phyloP scores from a whole-genome alignment of 2,113 vertebrate genomes.

The Tauraco erythrolophus region DNA sequence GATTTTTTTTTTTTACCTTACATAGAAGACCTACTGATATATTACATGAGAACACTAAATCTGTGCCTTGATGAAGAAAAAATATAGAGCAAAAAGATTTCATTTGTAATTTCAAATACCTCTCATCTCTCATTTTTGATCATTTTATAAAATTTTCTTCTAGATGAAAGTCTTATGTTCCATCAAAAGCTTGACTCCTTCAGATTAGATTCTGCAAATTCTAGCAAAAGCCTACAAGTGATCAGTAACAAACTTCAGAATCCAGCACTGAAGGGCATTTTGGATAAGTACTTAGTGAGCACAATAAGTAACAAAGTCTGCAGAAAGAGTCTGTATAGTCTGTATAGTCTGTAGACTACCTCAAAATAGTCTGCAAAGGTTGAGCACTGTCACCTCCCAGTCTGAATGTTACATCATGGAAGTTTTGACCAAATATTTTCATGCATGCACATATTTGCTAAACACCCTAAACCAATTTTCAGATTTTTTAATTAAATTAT shows the following conservation, averaged over 20 bases:
- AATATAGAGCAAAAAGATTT: neutral
- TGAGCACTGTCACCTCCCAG: neutral
- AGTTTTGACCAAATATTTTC: neutral
- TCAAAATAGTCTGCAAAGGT: neutral
- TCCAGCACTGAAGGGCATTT: neutral
- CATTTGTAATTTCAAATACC: neutral
- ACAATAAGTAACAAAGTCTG: neutral
- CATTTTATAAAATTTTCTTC: neutral
- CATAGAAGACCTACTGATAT: neutral
- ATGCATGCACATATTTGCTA: fast-evolving
- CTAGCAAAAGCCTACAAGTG: neutral
- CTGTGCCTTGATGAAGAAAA: neutral
- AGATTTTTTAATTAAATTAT: neutral
- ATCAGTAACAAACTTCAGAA: neutral
- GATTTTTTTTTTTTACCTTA: neutral
- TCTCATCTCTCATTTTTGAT: neutral
- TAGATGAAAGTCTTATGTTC: neutral
- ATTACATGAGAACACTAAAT: neutral
- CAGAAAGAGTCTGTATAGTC: neutral
- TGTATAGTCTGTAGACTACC: neutral
- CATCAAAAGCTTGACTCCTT: neutral
- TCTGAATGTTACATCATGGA: neutral
- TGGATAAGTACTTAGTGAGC: neutral
- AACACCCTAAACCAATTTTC: neutral
- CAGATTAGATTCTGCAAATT: neutral